A percentile compares a stretch with the other conserved stretches of the same genome.
phyloP scores from a whole-genome alignment of 2,113 vertebrate species.

The Hypomesus transpacificus region DNA sequence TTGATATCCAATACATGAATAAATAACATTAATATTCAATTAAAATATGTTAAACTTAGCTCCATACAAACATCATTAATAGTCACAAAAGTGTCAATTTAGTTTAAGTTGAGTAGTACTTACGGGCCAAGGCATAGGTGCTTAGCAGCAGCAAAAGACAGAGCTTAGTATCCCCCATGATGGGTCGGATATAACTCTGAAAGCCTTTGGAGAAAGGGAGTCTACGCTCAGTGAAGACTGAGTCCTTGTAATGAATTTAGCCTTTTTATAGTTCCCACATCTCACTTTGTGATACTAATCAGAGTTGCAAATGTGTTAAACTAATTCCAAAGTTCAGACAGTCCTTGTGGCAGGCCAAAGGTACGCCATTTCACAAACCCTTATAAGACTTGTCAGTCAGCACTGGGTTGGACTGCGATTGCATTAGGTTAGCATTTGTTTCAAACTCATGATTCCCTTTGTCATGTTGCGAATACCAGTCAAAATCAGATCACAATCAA shows the following conservation, averaged over 20 bases:
- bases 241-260: background rate
- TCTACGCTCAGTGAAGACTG: slow-evolving; percentile 63
- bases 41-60: background rate
- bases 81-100: too few species aligned
- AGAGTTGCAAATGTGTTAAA: slow-evolving; percentile 57
- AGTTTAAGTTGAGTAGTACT: slow-evolving; percentile 41
- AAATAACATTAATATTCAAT: too few species aligned
- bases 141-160: slow-evolving; percentile 63
- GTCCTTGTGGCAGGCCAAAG: slow-evolving; percentile 74
- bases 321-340: slow-evolving; percentile 68
- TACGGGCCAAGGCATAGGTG: slow-evolving; percentile 60
- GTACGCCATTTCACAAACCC: slow-evolving; percentile 57
- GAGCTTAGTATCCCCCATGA: slow-evolving; percentile 59
- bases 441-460: background rate
- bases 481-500: background rate
- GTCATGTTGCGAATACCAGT: background rate
- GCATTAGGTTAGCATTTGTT: slow-evolving; percentile 5
- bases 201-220: slow-evolving; percentile 45
- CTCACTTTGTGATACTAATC: slow-evolving; percentile 38
- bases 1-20: too few species aligned
- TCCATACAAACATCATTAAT: background rate
- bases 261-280: slow-evolving; percentile 66
- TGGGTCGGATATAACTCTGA: slow-evolving; percentile 50
- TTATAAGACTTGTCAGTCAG: slow-evolving; percentile 57
- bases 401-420: slow-evolving; percentile 54